phyloP scores from a whole-genome alignment of 2,888 invertebrate species.

The Drosophila nr. perissopoda region DNA sequence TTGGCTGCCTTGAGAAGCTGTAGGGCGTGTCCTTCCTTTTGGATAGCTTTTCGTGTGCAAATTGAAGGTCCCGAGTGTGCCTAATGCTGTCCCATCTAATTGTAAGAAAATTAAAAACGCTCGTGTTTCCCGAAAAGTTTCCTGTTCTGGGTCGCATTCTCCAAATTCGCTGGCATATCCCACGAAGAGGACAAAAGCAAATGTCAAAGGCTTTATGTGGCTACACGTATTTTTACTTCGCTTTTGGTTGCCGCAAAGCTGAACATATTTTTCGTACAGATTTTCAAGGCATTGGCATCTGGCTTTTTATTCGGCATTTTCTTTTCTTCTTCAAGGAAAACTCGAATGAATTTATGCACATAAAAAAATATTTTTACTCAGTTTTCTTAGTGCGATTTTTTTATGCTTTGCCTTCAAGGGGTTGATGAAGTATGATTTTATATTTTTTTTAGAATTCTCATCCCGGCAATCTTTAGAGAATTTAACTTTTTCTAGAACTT shows the following conservation, averaged over 20 bases:
- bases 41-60: not conserved
- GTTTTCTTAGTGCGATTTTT: not conserved
- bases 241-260: constrained; percentile 8
- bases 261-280: constrained; percentile 40
- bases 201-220: constrained; percentile 27
- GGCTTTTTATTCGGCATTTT: constrained; percentile 30
- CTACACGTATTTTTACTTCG: not conserved
- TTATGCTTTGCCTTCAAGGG: not conserved
- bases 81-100: constrained; percentile 44
- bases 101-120: constrained; percentile 65
- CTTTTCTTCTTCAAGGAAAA: constrained; percentile 6
- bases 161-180: constrained; percentile 9
- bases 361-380: constrained; percentile 21
- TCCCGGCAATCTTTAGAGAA: not conserved
- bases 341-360: constrained; percentile 43
- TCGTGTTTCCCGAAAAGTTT: constrained; percentile 32
- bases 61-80: constrained; percentile 26
- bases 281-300: constrained; percentile 52
- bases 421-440: not conserved
- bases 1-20: constrained; percentile 10
- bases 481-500: not conserved
- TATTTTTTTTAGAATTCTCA: not conserved
- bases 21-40: constrained; percentile 27
- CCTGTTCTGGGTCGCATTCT: not conserved
- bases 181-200: not conserved